A percentile compares a stretch with the other conserved stretches of the same genome.
Evolutionary conservation across 2,888 invertebrate genomes (phyloP).

Genomic region (Eumerus sabulonum): DNA sequence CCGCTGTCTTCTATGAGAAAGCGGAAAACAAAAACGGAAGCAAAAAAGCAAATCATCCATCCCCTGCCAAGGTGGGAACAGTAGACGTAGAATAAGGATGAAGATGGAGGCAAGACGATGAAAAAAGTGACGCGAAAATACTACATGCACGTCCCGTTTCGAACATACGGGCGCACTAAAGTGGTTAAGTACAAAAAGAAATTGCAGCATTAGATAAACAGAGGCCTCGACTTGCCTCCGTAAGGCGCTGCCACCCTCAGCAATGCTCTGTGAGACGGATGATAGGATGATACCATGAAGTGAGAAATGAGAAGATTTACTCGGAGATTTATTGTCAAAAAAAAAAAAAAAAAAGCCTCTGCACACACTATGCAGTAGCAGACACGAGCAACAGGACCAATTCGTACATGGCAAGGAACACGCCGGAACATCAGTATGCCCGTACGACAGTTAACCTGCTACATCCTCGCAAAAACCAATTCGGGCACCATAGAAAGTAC

Average conservation of each 20-base stretch:
- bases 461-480: slow-evolving; percentile 52
- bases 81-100: not conserved
- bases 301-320: slow-evolving; percentile 51
- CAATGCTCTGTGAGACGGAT: slow-evolving; percentile 15
- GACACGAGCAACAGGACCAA: slow-evolving; percentile 33
- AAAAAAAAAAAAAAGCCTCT: too few relatives aligned
- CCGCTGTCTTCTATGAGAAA: not conserved
- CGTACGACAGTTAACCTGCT: slow-evolving; percentile 41
- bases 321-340: slow-evolving; percentile 60
- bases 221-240: too few relatives aligned
- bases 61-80: not conserved
- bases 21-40: slow-evolving; percentile 5
- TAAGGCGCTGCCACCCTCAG: not conserved
- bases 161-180: slow-evolving; percentile 64
- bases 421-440: slow-evolving; percentile 1
- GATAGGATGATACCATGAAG: slow-evolving; percentile 33
- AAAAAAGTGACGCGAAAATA: slow-evolving; percentile 56
- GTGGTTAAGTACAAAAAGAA: slow-evolving; percentile 61
- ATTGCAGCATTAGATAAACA: slow-evolving; percentile 54
- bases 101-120: slow-evolving; percentile 50
- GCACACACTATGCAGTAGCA: slow-evolving; percentile 38
- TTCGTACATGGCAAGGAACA: not conserved
- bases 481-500: slow-evolving; percentile 25
- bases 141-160: slow-evolving; percentile 47
- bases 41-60: slow-evolving; percentile 1